phyloP scores from a whole-genome alignment of 1,140 invertebrate species.

The Hormaphis cornu region DNA sequence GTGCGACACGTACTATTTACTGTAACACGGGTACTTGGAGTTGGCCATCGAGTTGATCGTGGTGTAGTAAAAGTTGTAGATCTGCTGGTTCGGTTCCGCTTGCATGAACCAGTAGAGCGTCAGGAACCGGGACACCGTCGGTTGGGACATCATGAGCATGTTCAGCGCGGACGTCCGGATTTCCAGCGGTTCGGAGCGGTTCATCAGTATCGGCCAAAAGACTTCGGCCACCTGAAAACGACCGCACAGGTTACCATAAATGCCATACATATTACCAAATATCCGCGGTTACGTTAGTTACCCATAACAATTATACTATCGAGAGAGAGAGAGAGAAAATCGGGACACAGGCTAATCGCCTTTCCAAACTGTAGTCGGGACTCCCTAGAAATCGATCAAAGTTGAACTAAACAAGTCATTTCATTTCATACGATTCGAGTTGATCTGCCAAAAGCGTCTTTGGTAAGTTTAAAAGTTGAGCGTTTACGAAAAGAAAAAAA shows the following conservation, averaged over 20 bases:
- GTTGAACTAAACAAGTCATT: too few species aligned
- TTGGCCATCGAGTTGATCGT: conserved; percentile 57
- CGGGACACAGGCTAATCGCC: too few species aligned
- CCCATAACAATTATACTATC: too few species aligned
- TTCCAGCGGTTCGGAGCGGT: conserved; percentile 55
- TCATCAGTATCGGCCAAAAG: conserved; percentile 60
- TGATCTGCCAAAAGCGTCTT: too few species aligned
- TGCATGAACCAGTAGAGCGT: conserved; percentile 59
- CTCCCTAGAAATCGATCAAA: too few species aligned
- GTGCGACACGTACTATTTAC: conserved; percentile 50
- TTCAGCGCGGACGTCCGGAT: conserved; percentile 55
- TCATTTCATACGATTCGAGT: too few species aligned
- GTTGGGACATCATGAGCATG: conserved; percentile 51
- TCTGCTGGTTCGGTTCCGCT: conserved; percentile 51
- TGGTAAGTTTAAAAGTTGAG: too few species aligned
- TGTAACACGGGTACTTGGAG: conserved; percentile 54
- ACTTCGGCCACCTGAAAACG: conserved; percentile 50
- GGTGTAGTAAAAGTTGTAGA: conserved; percentile 62
- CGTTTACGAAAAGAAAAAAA: too few species aligned
- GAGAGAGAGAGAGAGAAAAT: too few species aligned
- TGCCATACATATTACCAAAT: background rate
- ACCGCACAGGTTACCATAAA: background rate
- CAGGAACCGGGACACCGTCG: conserved; percentile 53
- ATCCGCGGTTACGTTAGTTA: too few species aligned
- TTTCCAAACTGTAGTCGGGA: too few species aligned